Conservation (phyloP, 2,888 invertebrate genomes). For the Limnephilus rhombicus region DNA sequence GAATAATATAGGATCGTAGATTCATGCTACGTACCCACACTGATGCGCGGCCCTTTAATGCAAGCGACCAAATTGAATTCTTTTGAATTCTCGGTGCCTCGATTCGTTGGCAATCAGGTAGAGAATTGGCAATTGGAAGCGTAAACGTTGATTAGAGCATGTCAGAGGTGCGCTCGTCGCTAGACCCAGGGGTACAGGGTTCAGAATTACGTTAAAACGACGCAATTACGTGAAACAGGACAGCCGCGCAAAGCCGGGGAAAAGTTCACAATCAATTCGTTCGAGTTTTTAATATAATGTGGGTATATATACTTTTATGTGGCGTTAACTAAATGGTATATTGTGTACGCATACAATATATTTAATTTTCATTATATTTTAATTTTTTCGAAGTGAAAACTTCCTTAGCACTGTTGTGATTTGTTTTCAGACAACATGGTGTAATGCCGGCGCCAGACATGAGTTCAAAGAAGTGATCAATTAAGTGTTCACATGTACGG, state of each 20-base stretch:
- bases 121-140: constrained; percentile 64
- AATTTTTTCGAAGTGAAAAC: no score
- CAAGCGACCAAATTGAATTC: constrained; percentile 51
- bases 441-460: no score
- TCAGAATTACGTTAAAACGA: constrained; percentile 38
- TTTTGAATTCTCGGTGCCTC: constrained; percentile 56
- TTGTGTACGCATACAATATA: no score
- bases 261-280: background rate
- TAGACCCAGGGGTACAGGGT: constrained; percentile 17
- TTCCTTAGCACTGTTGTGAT: no score
- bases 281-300: background rate
- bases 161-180: constrained; percentile 44
- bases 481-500: no score
- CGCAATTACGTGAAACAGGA: constrained; percentile 20
- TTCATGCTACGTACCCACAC: background rate
- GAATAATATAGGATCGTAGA: no score
- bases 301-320: no score
- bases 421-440: no score
- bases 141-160: constrained; percentile 63
- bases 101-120: constrained; percentile 60
- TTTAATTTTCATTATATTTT: no score
- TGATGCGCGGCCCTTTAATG: constrained; percentile 40
- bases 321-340: no score
- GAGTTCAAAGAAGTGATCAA: no score
- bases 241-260: background rate